These are phyloP conservation scores for Hydriomena furcata DNA, from an alignment of 2,888 invertebrate species.

Conservation along the genomic window DNA sequence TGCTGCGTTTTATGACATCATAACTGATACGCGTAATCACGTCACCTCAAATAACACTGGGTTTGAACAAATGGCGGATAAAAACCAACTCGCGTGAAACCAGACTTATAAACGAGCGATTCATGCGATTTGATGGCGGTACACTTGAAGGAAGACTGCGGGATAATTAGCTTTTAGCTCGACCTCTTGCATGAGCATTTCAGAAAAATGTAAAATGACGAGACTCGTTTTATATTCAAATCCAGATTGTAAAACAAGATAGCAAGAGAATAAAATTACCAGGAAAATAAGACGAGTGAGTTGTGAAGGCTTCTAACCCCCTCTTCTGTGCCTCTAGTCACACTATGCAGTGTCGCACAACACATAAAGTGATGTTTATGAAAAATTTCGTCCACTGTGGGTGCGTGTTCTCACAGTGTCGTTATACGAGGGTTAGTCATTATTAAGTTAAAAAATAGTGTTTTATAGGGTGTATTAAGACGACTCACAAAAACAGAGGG, in stretches of 20 bases:
- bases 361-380: no score
- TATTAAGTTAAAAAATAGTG: no score
- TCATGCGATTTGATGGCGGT: constrained; percentile 69
- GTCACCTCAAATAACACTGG: no score
- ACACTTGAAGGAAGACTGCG: constrained; percentile 57
- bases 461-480: no score
- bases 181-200: constrained; percentile 34
- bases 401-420: no score
- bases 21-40: no score
- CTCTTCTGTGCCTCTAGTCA: no score
- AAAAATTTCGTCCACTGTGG: no score
- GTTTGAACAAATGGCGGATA: background rate
- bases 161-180: constrained; percentile 68
- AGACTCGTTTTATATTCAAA: constrained; percentile 9
- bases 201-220: constrained; percentile 27
- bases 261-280: background rate
- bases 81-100: constrained; percentile 6
- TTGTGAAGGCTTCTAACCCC: background rate
- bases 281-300: background rate
- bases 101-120: constrained; percentile 54
- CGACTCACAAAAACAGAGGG: no score
- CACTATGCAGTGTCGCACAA: no score
- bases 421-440: no score
- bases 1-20: no score
- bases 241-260: constrained; percentile 11